These are phyloP conservation scores for Caenorhabditis japonica DNA, from an alignment of 2,888 invertebrate species.

Conservation along the genomic window DNA sequence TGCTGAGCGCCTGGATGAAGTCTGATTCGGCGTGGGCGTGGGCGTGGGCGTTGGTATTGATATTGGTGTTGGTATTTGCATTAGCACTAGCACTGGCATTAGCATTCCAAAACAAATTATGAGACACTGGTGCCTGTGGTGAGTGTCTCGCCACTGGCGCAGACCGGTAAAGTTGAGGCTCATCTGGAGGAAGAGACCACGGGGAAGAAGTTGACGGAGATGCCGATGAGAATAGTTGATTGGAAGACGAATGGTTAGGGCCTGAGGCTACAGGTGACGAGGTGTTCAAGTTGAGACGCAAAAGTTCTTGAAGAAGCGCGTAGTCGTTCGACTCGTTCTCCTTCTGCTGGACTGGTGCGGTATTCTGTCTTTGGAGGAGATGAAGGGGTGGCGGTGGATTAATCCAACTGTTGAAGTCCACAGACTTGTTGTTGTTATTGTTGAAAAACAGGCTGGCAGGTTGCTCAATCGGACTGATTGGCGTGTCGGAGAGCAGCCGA, in stretches of 20 bases:
- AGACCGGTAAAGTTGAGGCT: constrained; percentile 26
- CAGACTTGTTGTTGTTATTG: constrained; percentile 26
- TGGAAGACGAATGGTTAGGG: constrained; percentile 8
- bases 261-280: constrained; percentile 18
- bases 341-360: constrained; percentile 32
- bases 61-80: constrained; percentile 23
- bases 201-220: constrained; percentile 47
- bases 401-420: constrained; percentile 40
- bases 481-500: constrained; percentile 49
- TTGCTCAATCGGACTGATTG: constrained; percentile 36
- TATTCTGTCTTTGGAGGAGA: constrained; percentile 8
- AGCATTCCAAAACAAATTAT: constrained; percentile 28
- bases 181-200: constrained; percentile 54
- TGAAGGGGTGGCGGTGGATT: constrained; percentile 31
- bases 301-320: constrained; percentile 57
- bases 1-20: constrained; percentile 24
- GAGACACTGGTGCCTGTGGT: constrained; percentile 18
- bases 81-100: constrained; percentile 1
- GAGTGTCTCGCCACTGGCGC: background rate
- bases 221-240: constrained; percentile 36
- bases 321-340: constrained; percentile 47
- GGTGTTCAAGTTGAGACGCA: constrained; percentile 57
- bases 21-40: constrained; percentile 27
- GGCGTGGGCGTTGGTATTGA: constrained; percentile 11
- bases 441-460: constrained; percentile 32